Percentiles rank a stretch among this genome's conserved stretches.
Conservation (phyloP, 2,113 vertebrate genomes). For the Rhegmatorhina hoffmannsi region DNA sequence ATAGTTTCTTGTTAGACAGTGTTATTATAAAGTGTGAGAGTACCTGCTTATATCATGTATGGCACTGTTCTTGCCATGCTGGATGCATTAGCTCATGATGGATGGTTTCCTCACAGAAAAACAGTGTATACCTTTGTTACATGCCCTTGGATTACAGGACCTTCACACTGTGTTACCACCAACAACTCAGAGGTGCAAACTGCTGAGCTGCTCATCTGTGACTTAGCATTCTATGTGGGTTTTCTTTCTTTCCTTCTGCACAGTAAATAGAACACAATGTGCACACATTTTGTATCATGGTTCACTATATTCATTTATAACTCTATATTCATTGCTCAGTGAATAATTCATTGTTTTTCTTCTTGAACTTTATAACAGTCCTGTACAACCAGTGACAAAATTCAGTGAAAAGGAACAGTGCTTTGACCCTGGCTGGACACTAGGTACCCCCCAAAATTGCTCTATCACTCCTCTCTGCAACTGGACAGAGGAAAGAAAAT, state of each 20-base stretch:
- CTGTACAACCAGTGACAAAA: background rate
- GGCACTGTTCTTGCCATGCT: background rate
- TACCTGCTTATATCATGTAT: background rate
- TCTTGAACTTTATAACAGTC: background rate
- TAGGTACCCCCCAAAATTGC: background rate
- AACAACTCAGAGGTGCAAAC: background rate
- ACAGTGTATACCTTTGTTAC: background rate
- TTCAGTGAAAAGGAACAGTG: background rate
- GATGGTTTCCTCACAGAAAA: background rate
- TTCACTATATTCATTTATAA: background rate
- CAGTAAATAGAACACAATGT: background rate
- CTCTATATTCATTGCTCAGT: background rate
- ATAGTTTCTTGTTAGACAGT: background rate
- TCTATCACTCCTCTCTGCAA: background rate
- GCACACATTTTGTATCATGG: background rate
- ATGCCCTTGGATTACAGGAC: background rate
- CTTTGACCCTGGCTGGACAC: background rate
- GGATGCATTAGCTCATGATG: conserved; percentile 10
- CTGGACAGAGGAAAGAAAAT: background rate
- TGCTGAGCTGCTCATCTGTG: background rate
- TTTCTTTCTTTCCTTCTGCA: background rate
- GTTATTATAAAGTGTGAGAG: background rate
- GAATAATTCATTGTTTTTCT: background rate
- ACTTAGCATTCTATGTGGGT: background rate
- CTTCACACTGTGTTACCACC: background rate